phyloP scores from a whole-genome alignment of 1,140 invertebrate genomes.

The Akabosia matsudoensis region DNA sequence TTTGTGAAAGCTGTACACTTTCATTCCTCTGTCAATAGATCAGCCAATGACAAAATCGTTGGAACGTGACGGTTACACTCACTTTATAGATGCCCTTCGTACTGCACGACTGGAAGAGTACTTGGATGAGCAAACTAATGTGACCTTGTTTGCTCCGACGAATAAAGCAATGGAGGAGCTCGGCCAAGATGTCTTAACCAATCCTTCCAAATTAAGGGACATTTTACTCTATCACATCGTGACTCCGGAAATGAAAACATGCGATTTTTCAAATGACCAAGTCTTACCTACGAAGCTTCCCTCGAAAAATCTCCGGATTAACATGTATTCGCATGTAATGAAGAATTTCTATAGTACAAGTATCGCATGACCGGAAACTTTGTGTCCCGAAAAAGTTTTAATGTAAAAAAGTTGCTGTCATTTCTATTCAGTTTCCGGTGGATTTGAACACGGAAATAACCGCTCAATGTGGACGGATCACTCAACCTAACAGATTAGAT shows the following conservation, averaged over 20 bases:
- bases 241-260: slow-evolving; percentile 54
- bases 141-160: slow-evolving; percentile 59
- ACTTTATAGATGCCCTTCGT: slow-evolving; percentile 53
- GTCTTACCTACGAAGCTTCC: slow-evolving; percentile 52
- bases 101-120: slow-evolving; percentile 52
- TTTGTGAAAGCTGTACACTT: background rate
- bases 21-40: slow-evolving; percentile 47
- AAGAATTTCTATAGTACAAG: background rate
- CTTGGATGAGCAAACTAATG: slow-evolving; percentile 52
- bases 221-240: slow-evolving; percentile 61
- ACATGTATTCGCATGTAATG: slow-evolving; percentile 58
- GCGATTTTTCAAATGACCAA: slow-evolving; percentile 55
- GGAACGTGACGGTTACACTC: slow-evolving; percentile 51
- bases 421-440: slow-evolving; percentile 52
- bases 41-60: slow-evolving; percentile 50
- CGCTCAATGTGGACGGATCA: slow-evolving; percentile 62
- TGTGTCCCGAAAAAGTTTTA: no score
- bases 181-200: slow-evolving; percentile 18
- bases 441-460: slow-evolving; percentile 57
- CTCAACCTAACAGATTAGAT: slow-evolving; percentile 58
- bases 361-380: background rate
- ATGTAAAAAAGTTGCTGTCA: no score
- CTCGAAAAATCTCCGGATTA: slow-evolving; percentile 55
- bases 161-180: slow-evolving; percentile 54
- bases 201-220: slow-evolving; percentile 52